phyloP scores from a whole-genome alignment of 2,888 invertebrate genomes.

The Dicycla oo region DNA sequence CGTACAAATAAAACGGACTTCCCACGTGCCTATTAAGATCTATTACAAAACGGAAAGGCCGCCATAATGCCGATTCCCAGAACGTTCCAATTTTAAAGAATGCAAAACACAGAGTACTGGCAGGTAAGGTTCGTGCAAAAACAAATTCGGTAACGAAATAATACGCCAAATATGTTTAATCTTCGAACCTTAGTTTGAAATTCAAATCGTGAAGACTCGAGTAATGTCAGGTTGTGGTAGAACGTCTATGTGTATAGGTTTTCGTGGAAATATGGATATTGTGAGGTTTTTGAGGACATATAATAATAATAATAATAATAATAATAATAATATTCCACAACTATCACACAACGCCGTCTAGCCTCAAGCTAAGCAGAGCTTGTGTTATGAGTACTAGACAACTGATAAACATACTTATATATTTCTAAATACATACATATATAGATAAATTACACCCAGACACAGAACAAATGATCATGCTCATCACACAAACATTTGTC shows the following conservation, averaged over 20 bases:
- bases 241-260: constrained; percentile 39
- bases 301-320: no score
- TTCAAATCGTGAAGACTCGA: constrained; percentile 65
- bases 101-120: constrained; percentile 51
- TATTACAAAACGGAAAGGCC: constrained; percentile 57
- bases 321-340: no score
- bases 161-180: constrained; percentile 65
- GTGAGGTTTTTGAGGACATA: background rate
- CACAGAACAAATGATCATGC: no score
- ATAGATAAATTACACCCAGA: no score
- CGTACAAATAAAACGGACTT: constrained; percentile 33
- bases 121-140: constrained; percentile 61
- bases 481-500: no score
- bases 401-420: no score
- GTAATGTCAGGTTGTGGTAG: constrained; percentile 58
- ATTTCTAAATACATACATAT: no score
- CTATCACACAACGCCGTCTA: no score
- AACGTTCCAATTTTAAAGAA: constrained; percentile 55
- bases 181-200: constrained; percentile 68
- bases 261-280: constrained; percentile 22
- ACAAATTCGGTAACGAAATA: constrained; percentile 65
- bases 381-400: no score
- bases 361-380: no score
- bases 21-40: constrained; percentile 53
- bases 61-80: constrained; percentile 51